Percentiles rank a stretch among this genome's conserved stretches.
Evolutionary conservation across 1,140 invertebrate genomes (phyloP).

Genomic region (Drosophila pallidifrons): DNA sequence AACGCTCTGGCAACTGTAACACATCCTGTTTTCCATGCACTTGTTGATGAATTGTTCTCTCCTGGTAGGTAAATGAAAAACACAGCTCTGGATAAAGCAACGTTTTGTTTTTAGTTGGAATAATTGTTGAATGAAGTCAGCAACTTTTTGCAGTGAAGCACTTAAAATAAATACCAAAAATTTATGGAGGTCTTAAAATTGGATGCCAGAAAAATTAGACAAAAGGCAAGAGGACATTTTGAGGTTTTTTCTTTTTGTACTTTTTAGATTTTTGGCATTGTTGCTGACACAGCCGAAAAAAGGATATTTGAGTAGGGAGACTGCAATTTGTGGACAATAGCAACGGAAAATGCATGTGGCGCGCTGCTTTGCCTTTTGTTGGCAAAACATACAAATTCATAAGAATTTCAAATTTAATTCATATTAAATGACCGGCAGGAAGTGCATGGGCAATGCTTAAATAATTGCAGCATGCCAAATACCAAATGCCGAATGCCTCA

Average conservation of each 20-base stretch:
- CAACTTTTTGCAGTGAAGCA: slow-evolving; percentile 25
- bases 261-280: slow-evolving; percentile 48
- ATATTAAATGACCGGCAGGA: slow-evolving; percentile 75
- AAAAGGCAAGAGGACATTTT: slow-evolving; percentile 39
- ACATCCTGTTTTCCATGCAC: slow-evolving; percentile 35
- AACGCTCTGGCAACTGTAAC: slow-evolving; percentile 21
- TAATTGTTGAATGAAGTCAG: slow-evolving; percentile 23
- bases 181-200: slow-evolving; percentile 31
- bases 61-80: slow-evolving; percentile 22
- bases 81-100: not conserved
- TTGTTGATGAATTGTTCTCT: slow-evolving; percentile 31
- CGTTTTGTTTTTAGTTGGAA: not conserved
- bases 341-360: not conserved
- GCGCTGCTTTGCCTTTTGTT: slow-evolving; percentile 42
- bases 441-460: slow-evolving; percentile 55
- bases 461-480: slow-evolving; percentile 59
- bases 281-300: slow-evolving; percentile 39
- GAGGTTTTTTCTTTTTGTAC: no score
- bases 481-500: slow-evolving; percentile 2
- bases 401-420: slow-evolving; percentile 76
- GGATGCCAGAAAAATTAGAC: slow-evolving; percentile 19
- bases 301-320: slow-evolving; percentile 2
- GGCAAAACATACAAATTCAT: slow-evolving; percentile 47
- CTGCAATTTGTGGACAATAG: slow-evolving; percentile 41
- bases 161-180: slow-evolving; percentile 38